Evolutionary conservation across 2,797 vertebrate species (phyloP).

Genomic region (Epinephelus coioides): DNA sequence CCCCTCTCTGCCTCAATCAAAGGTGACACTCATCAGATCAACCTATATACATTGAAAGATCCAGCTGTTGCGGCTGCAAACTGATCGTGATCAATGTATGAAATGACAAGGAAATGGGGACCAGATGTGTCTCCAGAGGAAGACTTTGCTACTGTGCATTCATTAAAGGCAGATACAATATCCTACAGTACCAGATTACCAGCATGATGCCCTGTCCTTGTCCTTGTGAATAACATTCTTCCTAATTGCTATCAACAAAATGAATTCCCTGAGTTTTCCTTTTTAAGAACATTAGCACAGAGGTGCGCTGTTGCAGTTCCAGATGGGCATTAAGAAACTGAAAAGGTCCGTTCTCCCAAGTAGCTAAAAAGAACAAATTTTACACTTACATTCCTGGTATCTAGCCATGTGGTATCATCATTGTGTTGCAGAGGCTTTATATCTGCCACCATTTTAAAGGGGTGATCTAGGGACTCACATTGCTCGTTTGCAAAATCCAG

Average conservation of each 20-base stretch:
- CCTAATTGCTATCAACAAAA: not conserved
- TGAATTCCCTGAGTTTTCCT: not conserved
- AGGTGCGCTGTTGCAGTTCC: not conserved
- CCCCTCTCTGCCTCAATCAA: slow-evolving; percentile 76
- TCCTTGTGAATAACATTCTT: slow-evolving; percentile 24
- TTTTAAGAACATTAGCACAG: not conserved
- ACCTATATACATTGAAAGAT: slow-evolving; percentile 51
- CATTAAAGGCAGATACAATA: slow-evolving; percentile 30
- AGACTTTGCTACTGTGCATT: slow-evolving; percentile 7
- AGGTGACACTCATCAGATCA: slow-evolving; percentile 72
- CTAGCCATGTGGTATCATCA: too few species aligned
- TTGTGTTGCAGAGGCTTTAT: too few species aligned
- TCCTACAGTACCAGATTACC: slow-evolving; percentile 1
- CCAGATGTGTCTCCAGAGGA: slow-evolving; percentile 31
- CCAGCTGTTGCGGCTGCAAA: slow-evolving; percentile 56
- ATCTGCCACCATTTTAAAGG: too few species aligned
- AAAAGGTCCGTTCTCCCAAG: not conserved
- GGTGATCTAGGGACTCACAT: too few species aligned
- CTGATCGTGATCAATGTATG: slow-evolving; percentile 33
- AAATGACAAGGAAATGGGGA: slow-evolving; percentile 37
- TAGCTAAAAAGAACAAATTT: too few species aligned
- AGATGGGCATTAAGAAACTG: not conserved
- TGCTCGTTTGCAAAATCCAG: too few species aligned
- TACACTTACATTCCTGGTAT: too few species aligned
- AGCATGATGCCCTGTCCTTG: slow-evolving; percentile 13